Conservation (phyloP, 2,888 invertebrate genomes). For the Ypsolopha sequella region DNA sequence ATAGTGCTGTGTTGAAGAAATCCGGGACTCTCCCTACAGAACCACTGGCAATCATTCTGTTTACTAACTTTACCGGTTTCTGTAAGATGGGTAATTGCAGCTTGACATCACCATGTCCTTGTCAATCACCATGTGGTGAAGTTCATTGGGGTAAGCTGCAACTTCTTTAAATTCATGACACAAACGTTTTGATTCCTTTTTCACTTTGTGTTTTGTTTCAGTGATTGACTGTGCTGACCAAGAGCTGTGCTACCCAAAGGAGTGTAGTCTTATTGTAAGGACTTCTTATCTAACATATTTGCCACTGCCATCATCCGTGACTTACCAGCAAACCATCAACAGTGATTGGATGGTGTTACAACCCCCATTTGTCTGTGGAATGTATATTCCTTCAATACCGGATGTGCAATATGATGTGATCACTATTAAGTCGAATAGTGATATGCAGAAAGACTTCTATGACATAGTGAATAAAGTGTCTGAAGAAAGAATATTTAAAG, state of each 20-base stretch:
- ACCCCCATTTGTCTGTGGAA: conserved; percentile 38
- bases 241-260: conserved; percentile 36
- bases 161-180: not conserved
- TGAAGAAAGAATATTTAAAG: conserved; percentile 39
- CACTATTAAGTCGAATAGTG: conserved; percentile 29
- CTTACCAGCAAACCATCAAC: conserved; percentile 28
- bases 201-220: conserved; percentile 24
- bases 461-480: conserved; percentile 30
- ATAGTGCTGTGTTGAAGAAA: conserved; percentile 21
- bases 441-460: conserved; percentile 30
- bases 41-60: conserved; percentile 42
- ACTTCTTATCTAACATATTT: conserved; percentile 37
- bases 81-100: conserved; percentile 28
- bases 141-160: conserved; percentile 47
- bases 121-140: conserved; percentile 37
- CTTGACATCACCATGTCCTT: conserved; percentile 29
- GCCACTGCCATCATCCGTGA: conserved; percentile 34
- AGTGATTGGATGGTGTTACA: conserved; percentile 19
- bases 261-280: conserved; percentile 41
- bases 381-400: conserved; percentile 48
- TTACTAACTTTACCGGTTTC: conserved; percentile 37
- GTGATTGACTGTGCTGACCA: conserved; percentile 46
- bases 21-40: conserved; percentile 38
- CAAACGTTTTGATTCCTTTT: not conserved
- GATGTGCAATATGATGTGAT: conserved; percentile 45